Percentiles rank a stretch among this genome's conserved stretches.
Evolutionary conservation across 1,140 invertebrate genomes (phyloP).

Genomic region (Coelopa frigida): DNA sequence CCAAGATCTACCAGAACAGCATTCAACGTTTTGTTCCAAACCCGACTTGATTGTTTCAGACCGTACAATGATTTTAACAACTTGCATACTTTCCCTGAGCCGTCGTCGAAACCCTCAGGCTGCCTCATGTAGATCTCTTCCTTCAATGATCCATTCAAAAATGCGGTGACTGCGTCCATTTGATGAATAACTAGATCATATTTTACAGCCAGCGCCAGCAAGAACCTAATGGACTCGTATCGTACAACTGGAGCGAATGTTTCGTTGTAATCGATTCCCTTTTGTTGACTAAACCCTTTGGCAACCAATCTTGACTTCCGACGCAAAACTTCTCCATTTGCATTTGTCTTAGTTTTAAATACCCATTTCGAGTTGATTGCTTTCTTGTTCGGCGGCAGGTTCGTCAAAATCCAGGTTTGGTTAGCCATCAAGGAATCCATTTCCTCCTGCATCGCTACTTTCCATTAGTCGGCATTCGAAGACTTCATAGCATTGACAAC

Average conservation of each 20-base stretch:
- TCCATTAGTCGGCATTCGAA: too few relatives aligned
- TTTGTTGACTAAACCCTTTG: constrained; percentile 36
- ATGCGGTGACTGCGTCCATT: constrained; percentile 41
- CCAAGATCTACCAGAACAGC: constrained; percentile 11
- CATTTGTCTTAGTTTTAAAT: too few relatives aligned
- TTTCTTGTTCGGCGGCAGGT: too few relatives aligned
- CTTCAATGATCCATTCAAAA: constrained; percentile 41
- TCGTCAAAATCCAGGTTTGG: too few relatives aligned
- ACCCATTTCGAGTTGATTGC: too few relatives aligned
- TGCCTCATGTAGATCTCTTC: constrained; percentile 44
- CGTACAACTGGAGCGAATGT: constrained; percentile 13
- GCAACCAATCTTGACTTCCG: constrained; percentile 41
- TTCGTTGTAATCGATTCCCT: constrained; percentile 31
- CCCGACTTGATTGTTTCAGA: constrained; percentile 25
- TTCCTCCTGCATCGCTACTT: too few relatives aligned
- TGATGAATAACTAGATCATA: constrained; percentile 29
- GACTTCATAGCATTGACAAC: too few relatives aligned
- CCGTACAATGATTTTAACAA: constrained; percentile 27
- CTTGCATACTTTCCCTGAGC: constrained; percentile 14
- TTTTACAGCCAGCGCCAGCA: constrained; percentile 12
- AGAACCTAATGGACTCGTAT: background rate
- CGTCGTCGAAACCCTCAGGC: constrained; percentile 24
- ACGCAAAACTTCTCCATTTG: too few relatives aligned
- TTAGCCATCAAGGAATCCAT: too few relatives aligned
- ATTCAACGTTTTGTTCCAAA: constrained; percentile 28